Conservation (phyloP, 2,888 invertebrate genomes). For the Tridacna gigas region DNA sequence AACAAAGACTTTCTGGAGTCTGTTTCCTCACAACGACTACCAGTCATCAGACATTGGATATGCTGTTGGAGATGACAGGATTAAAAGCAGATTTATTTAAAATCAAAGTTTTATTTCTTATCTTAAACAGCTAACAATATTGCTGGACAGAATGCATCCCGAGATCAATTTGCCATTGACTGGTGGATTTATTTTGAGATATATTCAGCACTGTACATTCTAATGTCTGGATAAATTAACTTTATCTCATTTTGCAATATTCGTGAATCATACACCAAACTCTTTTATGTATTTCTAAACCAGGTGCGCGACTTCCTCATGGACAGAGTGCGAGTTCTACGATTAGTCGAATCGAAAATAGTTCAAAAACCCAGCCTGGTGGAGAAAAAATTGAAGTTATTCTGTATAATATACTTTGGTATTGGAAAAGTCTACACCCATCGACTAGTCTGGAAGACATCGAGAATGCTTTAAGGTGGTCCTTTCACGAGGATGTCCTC, state of each 20-base stretch:
- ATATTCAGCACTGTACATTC: no score
- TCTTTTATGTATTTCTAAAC: background rate
- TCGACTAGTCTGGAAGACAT: background rate
- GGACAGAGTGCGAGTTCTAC: background rate
- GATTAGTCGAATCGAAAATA: background rate
- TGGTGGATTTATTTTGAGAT: no score
- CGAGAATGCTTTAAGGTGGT: background rate
- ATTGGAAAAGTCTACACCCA: background rate
- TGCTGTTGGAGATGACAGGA: no score
- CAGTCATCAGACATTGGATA: no score
- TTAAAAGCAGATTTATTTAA: no score
- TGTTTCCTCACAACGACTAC: no score
- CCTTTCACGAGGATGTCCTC: background rate
- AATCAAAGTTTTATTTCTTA: no score
- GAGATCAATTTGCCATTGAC: no score
- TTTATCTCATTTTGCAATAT: no score
- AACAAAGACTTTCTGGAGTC: no score
- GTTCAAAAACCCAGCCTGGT: background rate
- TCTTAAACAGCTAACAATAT: no score
- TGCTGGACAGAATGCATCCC: background rate
- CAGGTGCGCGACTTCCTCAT: background rate
- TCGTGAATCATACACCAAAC: background rate
- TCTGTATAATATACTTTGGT: background rate
- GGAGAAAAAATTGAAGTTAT: constrained; percentile 3
- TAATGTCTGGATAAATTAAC: no score